Base-by-base conservation (phyloP, 2,113 vertebrate genomes). In the Grantiella picta region DNA sequence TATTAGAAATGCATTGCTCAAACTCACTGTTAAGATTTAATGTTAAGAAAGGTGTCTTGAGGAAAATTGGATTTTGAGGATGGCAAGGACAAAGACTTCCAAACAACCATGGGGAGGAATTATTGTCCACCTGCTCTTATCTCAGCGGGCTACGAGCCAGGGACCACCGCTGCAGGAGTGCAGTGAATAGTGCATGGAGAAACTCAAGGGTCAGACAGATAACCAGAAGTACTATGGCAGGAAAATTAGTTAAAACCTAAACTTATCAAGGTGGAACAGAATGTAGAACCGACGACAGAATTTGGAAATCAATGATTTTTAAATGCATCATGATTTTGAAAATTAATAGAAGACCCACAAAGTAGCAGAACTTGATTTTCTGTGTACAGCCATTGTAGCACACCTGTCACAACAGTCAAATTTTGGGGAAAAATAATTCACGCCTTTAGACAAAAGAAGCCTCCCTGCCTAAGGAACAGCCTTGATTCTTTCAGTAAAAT, bases 291-390 rank as follows among this genome's bases (percentile, higher is more conserved):
- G 33, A 54, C 21, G 71, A 64, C 5, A 35, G n/a, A 77, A 69
- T 27, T 18, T 27, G 17, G n/a, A 91, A 72, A 65, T 40, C 3
- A 28, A 22, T 22, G 1, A 66, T 52, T 91, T 86, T 57, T 11
- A 61, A 82, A 35, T 0, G 5, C 18, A 31, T 15, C 0, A 19
- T 0, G 0, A 24, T 52, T 87, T 49, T 68, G 25, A 82, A 79
- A 87, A 85, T 70, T 27, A 61, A 29, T 65, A 0, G 3, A 49
- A 40, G 10, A 28, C 11, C 11, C 8, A 47, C 21, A 35, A 59
- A 80, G 49, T 19, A 64, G 56, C 14, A 70, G 56, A 81, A 11
- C 16, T 47, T 52, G 52, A 75, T 76, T 65, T 81, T 35, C 57
- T 3, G 0, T 9, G 23, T 36, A 45, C 12, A 59, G 47, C 9